These are phyloP conservation scores for Pangasius mekongensis DNA, from an alignment of 2,797 vertebrate species.

Conservation along the genomic window DNA sequence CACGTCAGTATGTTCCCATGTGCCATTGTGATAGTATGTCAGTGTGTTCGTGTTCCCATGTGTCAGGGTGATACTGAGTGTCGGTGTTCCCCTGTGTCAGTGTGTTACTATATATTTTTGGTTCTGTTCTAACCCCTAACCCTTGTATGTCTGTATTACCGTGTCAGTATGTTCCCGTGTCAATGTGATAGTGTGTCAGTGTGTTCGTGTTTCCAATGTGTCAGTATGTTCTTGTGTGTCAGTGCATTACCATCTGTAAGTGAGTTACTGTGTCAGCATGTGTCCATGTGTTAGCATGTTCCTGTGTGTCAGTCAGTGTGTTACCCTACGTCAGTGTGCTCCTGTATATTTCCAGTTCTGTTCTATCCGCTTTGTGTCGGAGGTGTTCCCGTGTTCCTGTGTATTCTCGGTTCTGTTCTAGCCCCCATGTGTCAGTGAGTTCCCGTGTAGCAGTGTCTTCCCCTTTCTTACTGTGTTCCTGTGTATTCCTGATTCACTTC, in stretches of 20 bases:
- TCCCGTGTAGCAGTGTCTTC: background rate
- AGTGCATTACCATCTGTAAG: background rate
- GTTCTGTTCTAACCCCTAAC: too few species aligned
- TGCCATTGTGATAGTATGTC: too few species aligned
- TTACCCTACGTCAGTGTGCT: background rate
- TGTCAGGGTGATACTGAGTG: too few species aligned
- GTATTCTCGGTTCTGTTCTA: background rate
- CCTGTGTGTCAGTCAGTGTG: background rate
- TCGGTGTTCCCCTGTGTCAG: too few species aligned
- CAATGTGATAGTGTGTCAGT: background rate
- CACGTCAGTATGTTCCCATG: too few species aligned
- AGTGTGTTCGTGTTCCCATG: too few species aligned
- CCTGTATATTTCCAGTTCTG: background rate
- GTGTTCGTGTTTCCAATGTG: background rate
- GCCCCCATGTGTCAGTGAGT: background rate
- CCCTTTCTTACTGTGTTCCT: background rate
- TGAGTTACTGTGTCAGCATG: background rate
- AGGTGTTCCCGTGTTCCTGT: background rate
- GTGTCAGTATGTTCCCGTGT: background rate
- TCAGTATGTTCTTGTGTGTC: background rate
- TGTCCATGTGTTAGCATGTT: background rate
- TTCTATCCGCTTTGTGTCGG: background rate
- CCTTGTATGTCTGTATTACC: background rate
- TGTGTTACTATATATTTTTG: too few species aligned
- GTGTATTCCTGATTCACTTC: constrained; percentile 41